Conservation (phyloP, 2,113 vertebrate species). For the Centropus unirufus region DNA sequence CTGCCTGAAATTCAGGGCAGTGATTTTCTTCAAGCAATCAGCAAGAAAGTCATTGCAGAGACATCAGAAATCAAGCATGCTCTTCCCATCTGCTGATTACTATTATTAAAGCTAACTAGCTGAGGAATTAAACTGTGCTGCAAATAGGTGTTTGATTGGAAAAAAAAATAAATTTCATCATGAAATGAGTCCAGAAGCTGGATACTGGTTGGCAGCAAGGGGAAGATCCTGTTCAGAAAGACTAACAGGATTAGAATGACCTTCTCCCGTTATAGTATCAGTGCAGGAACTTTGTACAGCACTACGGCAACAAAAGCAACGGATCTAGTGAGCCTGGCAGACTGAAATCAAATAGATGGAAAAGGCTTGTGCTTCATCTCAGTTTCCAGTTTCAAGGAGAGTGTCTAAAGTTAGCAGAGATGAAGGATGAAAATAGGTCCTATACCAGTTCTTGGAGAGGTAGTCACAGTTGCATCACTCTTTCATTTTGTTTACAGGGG, state of each 20-base stretch:
- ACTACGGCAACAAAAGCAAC: neutral
- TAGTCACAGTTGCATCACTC: neutral
- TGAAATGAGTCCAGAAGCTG: neutral
- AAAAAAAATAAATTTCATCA: neutral
- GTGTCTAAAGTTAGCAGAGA: neutral
- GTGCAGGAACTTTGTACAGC: neutral
- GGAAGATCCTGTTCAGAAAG: neutral
- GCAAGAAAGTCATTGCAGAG: neutral
- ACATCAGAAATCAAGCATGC: neutral
- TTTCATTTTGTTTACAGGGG: neutral
- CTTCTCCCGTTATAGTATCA: neutral
- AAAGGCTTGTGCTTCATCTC: neutral
- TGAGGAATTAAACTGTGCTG: neutral
- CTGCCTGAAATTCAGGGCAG: neutral
- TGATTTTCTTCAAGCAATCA: neutral
- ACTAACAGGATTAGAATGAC: neutral
- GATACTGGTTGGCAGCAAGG: neutral
- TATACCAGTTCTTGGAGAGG: neutral
- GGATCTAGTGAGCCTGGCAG: neutral
- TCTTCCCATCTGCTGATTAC: neutral
- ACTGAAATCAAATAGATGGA: neutral
- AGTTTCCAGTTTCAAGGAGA: neutral
- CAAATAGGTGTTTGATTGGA: neutral
- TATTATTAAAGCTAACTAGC: neutral
- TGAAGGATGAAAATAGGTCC: neutral